phyloP scores from a whole-genome alignment of 2,797 vertebrate genomes.

The Melanotaenia trifasciata region DNA sequence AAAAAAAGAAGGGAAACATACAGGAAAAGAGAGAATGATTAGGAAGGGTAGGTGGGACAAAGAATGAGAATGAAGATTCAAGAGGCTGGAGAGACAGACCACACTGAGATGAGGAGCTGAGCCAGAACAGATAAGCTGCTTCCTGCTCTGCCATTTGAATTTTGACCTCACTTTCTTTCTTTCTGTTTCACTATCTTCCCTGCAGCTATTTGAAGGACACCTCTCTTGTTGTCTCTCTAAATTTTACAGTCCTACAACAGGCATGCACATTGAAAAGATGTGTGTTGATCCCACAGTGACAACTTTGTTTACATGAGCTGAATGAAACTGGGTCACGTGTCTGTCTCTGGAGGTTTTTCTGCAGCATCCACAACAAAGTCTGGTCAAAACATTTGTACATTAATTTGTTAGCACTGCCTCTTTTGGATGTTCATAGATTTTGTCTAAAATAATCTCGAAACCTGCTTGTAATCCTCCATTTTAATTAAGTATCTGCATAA shows the following conservation, averaged over 20 bases:
- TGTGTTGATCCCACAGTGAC: not conserved
- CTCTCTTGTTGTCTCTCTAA: not conserved
- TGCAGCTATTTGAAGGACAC: slow-evolving; percentile 3
- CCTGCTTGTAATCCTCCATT: no score
- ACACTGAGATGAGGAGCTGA: slow-evolving; percentile 9
- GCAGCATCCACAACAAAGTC: no score
- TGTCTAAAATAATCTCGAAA: no score
- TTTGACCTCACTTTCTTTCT: slow-evolving; percentile 19
- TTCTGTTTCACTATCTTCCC: slow-evolving; percentile 8
- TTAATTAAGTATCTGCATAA: no score
- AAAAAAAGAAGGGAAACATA: slow-evolving; percentile 13
- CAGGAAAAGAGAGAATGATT: slow-evolving; percentile 22
- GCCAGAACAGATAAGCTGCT: slow-evolving; percentile 25
- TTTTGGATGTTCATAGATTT: no score
- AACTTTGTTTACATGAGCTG: slow-evolving; percentile 14
- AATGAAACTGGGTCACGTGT: not conserved
- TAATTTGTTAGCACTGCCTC: no score
- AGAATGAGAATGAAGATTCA: slow-evolving; percentile 22
- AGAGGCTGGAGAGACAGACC: slow-evolving; percentile 35
- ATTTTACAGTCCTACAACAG: not conserved
- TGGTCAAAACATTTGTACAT: no score
- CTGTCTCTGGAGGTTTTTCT: not conserved
- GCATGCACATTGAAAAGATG: not conserved
- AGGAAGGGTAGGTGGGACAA: slow-evolving; percentile 24
- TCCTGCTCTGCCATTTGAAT: slow-evolving; percentile 34